These are phyloP conservation scores for Halcyon badia DNA, from an alignment of 2,797 vertebrate species.

Conservation along the genomic window DNA sequence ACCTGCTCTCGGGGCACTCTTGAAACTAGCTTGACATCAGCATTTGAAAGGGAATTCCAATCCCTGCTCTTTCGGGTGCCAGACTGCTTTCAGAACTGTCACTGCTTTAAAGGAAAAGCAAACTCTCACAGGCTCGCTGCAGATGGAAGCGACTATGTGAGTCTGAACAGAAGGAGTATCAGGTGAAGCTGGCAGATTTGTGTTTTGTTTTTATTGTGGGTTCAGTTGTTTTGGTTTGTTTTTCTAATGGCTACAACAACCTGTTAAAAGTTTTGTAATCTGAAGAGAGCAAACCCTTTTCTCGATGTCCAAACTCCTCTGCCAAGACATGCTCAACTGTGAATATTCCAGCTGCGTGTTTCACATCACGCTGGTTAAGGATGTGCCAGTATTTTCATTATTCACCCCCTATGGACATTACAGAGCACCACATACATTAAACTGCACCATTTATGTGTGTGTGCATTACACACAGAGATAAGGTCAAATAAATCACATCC, in stretches of 20 bases:
- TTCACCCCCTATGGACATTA: conserved; percentile 37
- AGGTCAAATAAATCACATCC: background rate
- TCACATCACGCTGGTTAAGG: conserved; percentile 34
- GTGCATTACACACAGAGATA: background rate
- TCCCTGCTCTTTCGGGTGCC: conserved; percentile 5
- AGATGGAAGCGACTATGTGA: background rate
- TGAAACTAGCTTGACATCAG: conserved; percentile 52
- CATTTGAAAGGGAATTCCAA: conserved; percentile 63
- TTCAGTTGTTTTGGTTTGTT: background rate
- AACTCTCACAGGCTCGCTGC: background rate
- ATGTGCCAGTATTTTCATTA: conserved; percentile 59
- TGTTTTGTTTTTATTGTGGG: background rate
- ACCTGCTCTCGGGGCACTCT: conserved; percentile 48
- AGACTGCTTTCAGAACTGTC: conserved; percentile 19
- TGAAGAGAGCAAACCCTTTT: conserved; percentile 28
- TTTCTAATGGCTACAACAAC: conserved; percentile 30
- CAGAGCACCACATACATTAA: conserved; percentile 14
- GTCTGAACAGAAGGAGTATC: background rate
- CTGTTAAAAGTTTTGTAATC: conserved; percentile 53
- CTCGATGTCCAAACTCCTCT: conserved; percentile 5
- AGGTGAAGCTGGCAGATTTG: background rate
- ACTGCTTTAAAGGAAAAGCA: background rate
- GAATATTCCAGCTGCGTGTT: conserved; percentile 65
- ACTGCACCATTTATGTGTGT: background rate
- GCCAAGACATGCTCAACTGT: conserved; percentile 39